Base-by-base conservation (phyloP, 2,113 vertebrate genomes). In the Typhlomys cinereus region DNA sequence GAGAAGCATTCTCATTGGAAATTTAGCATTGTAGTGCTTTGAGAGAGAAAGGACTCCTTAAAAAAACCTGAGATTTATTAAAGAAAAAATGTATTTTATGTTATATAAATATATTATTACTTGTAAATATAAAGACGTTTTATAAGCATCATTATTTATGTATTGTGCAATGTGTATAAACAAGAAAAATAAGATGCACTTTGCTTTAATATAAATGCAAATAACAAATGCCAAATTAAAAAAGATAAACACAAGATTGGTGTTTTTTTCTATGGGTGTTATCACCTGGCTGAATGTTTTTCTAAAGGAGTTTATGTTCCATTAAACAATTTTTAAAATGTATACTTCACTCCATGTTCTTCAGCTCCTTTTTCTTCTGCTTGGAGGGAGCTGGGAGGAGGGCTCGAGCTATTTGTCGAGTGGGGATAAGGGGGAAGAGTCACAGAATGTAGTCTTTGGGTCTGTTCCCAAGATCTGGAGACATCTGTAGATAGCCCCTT, bases 21-120 rank as follows among this genome's bases (percentile, higher is more conserved):
- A 97, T 98, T 98, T 98, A 98, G 98, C 98, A 97, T 98, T 96
- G 97, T 98, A 98, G 98, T 98, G 97, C 98, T 98, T 98, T 98
- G 97, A 94, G 97, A 97, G 96, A 97, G 93, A 98, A 98, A 91
- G 95, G 98, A 99, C 98, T 98, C 98, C 98, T 98, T 97, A 97
- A 98, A 97, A 97, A 70, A 98, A 90, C 98, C 98, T 98, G 98
- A 99, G 98, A 99, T 99, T 99, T 99, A 99, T 99, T 99, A 99
- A 98, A 98, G 97, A 98, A 98, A 98, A 98, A 99, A 98, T 99
- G 99, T 99, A 99, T 99, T 99, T 99, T 99, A 99, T 99, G 99
- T 99, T 99, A 99, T 99, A 99, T 99, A 99, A 99, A 99, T 99
- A 99, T 99, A 99, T 99, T 99, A 99, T 99, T 99, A 99, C 99